A percentile compares a stretch with the other conserved stretches of the same genome.
phyloP scores from a whole-genome alignment of 1,140 invertebrate species.

The Drosophila seguyi region DNA sequence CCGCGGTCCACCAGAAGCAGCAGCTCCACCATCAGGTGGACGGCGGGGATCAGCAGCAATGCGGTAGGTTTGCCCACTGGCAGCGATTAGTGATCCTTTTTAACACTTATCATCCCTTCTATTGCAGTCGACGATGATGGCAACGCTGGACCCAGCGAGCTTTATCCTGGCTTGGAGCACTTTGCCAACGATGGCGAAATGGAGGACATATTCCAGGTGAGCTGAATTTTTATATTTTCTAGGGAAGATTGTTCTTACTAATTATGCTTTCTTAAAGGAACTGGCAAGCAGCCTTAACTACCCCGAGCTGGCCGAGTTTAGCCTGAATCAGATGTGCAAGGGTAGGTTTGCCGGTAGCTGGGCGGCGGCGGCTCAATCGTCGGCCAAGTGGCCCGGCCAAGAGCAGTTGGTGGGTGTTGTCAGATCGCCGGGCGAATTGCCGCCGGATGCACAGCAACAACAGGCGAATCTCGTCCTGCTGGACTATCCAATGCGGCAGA shows the following conservation, averaged over 20 bases:
- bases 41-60: constrained; percentile 25
- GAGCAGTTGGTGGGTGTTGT: constrained; percentile 73
- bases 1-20: constrained; percentile 46
- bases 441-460: constrained; percentile 52
- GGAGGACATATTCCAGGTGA: constrained; percentile 83
- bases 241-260: too few relatives aligned
- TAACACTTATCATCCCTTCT: background rate
- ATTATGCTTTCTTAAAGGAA: constrained; percentile 42
- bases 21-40: constrained; percentile 36
- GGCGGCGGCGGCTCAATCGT: constrained; percentile 49
- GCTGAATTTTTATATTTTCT: background rate
- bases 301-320: constrained; percentile 78
- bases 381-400: constrained; percentile 76
- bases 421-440: constrained; percentile 59
- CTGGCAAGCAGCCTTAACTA: constrained; percentile 78
- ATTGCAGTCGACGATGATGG: constrained; percentile 52
- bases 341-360: constrained; percentile 76
- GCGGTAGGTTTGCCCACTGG: constrained; percentile 27
- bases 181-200: constrained; percentile 72
- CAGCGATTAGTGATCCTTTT: background rate
- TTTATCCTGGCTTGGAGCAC: constrained; percentile 67
- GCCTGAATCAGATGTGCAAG: constrained; percentile 83
- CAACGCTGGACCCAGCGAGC: constrained; percentile 39
- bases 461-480: constrained; percentile 79
- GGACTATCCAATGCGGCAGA: constrained; percentile 77